Conservation (phyloP, 2,797 vertebrate genomes). For the Enteromius trimaculatus region DNA sequence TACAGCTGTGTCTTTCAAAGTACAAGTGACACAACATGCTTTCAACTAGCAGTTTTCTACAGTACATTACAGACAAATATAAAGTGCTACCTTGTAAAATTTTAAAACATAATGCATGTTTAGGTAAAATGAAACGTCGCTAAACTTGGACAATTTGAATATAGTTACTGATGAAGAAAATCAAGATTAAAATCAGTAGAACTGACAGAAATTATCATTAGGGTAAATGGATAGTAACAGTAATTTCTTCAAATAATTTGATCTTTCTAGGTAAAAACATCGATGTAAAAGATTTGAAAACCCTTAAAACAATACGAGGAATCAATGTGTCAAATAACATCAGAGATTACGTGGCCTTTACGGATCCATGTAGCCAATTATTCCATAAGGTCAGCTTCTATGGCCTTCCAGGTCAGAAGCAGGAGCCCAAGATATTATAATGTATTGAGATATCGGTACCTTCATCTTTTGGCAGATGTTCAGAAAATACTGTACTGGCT, state of each 20-base stretch:
- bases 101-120: background rate
- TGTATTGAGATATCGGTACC: background rate
- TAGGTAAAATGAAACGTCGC: background rate
- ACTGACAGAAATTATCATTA: no score
- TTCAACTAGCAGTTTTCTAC: background rate
- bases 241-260: background rate
- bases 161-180: background rate
- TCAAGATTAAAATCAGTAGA: no score
- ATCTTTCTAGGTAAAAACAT: background rate
- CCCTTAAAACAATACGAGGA: background rate
- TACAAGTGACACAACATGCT: background rate
- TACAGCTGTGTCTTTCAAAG: slow-evolving; percentile 44
- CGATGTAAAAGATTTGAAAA: slow-evolving; percentile 13
- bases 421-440: slow-evolving; percentile 5
- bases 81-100: background rate
- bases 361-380: slow-evolving; percentile 14
- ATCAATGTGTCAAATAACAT: slow-evolving; percentile 16
- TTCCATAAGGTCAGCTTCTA: slow-evolving; percentile 13
- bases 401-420: slow-evolving; percentile 10
- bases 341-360: slow-evolving; percentile 9
- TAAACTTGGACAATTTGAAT: background rate
- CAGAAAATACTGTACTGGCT: background rate
- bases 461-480: background rate
- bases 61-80: background rate
- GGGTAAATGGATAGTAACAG: no score